Base-by-base conservation (phyloP, 2,888 invertebrate genomes). In the Lasioglossum malachurum region DNA sequence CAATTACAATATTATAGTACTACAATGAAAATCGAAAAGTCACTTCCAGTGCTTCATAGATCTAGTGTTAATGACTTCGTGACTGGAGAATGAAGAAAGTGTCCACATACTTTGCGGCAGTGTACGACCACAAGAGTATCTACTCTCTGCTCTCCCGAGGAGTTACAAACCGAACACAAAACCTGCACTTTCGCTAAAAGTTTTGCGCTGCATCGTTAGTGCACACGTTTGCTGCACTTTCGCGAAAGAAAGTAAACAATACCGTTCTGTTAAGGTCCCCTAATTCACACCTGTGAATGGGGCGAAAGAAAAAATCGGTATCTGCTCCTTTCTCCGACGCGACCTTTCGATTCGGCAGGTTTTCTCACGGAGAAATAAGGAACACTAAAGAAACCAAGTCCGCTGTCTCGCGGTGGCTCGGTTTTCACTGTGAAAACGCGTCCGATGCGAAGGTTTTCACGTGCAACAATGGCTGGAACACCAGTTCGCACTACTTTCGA, bases 381-480 rank as follows among this genome's bases (percentile, higher is more conserved):
- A 67, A 35, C 67, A 19, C 8, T 19, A 72, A 53, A 57, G 67
- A 38, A 19, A 46, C 35, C 3, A 31, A 27, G 5, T 10, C 35
- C 44, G 7, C 14, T 27, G 71, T 77, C 75, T 10, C 64, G 72
- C 35, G 12, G 16, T 12, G n/a, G 35, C 31, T 80, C 53, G 16
- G 60, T 60, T 84, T 83, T 84, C 77, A 31, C 71, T 44, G 44
- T 69, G 82, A 87, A 76, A 87, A 83, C 49, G 67, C 35, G 35
- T 3, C 53, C 69, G 80, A 82, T 84, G 87, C 77, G 67, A 71
- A 35, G 16, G 5, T 71, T 75, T 73, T 23, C 57, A 49, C 35
- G 57, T 46, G 41, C 57, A 27, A 85, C 85, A 87, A 83, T 83
- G 38, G 79, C 64, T 72, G 46, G 69, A 67, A 85, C 74, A 69